A percentile compares a stretch with the other conserved stretches of the same genome.
These are phyloP conservation scores for Orthonyx spaldingii DNA, from an alignment of 2,113 vertebrate genomes.

Conservation along the genomic window DNA sequence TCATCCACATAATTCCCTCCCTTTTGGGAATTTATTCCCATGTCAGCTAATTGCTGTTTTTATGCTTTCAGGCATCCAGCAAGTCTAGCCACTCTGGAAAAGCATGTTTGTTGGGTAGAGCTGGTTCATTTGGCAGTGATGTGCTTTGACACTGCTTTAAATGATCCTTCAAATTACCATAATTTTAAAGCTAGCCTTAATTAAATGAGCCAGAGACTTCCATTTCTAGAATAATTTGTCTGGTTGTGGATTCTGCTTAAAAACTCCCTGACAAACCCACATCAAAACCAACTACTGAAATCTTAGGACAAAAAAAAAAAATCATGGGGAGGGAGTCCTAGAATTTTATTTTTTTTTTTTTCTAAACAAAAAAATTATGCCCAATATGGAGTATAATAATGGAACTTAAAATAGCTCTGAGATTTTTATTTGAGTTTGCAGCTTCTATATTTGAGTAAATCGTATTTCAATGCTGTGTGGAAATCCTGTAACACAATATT, in stretches of 20 bases:
- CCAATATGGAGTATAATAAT: neutral
- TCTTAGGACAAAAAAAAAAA: neutral
- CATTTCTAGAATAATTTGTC: neutral
- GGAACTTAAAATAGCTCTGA: neutral
- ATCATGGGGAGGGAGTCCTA: neutral
- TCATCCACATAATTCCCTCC: neutral
- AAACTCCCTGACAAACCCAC: neutral
- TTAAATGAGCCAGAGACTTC: constrained; percentile 23
- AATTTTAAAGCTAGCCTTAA: constrained; percentile 1
- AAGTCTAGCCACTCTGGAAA: neutral
- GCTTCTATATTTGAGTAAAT: neutral
- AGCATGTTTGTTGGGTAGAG: constrained; percentile 21
- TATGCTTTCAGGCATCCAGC: neutral
- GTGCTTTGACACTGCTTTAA: neutral
- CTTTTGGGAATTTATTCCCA: constrained; percentile 9
- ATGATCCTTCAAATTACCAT: neutral
- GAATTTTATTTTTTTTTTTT: neutral
- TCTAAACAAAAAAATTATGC: neutral
- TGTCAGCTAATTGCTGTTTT: neutral
- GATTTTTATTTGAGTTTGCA: neutral
- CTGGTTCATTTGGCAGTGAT: neutral
- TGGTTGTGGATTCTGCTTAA: neutral
- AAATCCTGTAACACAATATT: neutral
- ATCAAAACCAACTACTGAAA: neutral
- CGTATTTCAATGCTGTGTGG: neutral